Percentiles rank a stretch among this genome's conserved stretches.
phyloP scores from a whole-genome alignment of 2,888 invertebrate genomes.

The Labia minor region DNA sequence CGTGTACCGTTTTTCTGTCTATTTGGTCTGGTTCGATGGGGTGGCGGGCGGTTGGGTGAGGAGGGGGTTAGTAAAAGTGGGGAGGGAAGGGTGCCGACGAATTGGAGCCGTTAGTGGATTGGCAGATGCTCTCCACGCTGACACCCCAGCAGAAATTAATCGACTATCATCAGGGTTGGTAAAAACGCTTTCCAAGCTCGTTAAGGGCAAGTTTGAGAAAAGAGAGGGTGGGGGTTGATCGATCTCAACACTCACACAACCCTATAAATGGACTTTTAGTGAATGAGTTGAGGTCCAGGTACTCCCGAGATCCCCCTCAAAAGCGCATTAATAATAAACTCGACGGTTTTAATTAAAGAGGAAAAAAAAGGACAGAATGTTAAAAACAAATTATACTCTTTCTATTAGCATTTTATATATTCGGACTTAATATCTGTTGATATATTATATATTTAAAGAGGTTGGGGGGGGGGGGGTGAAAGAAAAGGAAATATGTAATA shows the following conservation, averaged over 20 bases:
- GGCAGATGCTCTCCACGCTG: background rate
- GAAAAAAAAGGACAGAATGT: slow-evolving; percentile 5
- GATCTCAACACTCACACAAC: background rate
- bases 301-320: background rate
- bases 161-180: background rate
- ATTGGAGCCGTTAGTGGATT: slow-evolving; percentile 13
- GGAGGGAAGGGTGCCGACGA: background rate
- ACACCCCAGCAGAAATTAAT: background rate
- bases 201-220: slow-evolving; percentile 5
- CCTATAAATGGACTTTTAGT: background rate
- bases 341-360: slow-evolving; percentile 3
- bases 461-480: background rate
- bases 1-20: slow-evolving; percentile 7
- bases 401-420: slow-evolving; percentile 5
- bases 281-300: slow-evolving; percentile 13
- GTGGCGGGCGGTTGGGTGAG: too few relatives aligned
- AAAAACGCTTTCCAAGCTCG: background rate
- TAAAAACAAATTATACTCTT: slow-evolving; percentile 8
- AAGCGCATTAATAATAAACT: slow-evolving; percentile 13
- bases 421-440: slow-evolving; percentile 1
- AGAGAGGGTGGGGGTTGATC: background rate
- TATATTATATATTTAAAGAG: background rate
- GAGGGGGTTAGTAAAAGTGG: too few relatives aligned
- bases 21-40: background rate
- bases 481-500: background rate